These are phyloP conservation scores for Alethe diademata DNA, from an alignment of 2,113 vertebrate species.

Conservation along the genomic window DNA sequence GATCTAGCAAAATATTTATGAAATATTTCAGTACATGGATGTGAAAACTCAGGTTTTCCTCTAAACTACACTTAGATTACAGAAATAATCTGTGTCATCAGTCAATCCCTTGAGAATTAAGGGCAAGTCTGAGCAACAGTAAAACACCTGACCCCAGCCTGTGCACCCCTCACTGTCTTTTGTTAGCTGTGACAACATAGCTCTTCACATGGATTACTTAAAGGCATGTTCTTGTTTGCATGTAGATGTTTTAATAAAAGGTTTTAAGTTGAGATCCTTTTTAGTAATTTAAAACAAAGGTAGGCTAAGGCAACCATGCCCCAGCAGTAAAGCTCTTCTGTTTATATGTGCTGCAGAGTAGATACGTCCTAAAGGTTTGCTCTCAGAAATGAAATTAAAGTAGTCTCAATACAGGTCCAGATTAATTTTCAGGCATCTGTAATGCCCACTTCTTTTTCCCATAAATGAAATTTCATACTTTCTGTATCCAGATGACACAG, in stretches of 20 bases:
- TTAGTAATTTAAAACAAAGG: background rate
- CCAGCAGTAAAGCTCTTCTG: background rate
- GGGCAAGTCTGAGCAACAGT: background rate
- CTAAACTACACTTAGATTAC: background rate
- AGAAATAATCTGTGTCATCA: background rate
- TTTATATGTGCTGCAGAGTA: background rate
- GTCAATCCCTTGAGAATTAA: background rate
- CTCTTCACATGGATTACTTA: background rate
- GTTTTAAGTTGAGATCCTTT: background rate
- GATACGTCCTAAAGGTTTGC: background rate
- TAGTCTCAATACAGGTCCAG: background rate
- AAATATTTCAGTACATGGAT: background rate
- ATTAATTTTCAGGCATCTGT: background rate
- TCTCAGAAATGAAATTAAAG: background rate
- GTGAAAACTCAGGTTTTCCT: background rate
- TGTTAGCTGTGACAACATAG: background rate
- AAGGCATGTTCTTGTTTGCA: background rate
- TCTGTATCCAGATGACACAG: background rate
- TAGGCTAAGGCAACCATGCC: background rate
- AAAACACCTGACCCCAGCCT: background rate
- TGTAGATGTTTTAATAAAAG: background rate
- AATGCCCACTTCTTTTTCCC: background rate
- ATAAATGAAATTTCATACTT: background rate
- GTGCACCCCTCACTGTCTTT: background rate
- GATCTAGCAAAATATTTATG: background rate